A percentile compares a stretch with the other conserved stretches of the same genome.
phyloP scores from a whole-genome alignment of 2,888 invertebrate species.

The Himalopsyche tibetana region DNA sequence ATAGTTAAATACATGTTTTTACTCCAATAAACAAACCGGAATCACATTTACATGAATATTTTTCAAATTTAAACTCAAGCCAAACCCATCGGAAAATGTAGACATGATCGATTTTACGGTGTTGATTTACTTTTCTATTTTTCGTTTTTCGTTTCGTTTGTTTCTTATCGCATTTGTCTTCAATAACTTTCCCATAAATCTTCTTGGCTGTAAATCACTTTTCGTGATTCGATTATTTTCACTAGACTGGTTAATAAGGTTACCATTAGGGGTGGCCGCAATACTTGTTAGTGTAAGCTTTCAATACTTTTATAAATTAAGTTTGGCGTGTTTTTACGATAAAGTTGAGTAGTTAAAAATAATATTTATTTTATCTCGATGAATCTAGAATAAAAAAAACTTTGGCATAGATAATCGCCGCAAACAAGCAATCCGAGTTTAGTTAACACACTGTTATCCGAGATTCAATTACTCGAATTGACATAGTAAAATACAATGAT shows the following conservation, averaged over 20 bases:
- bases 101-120: not conserved
- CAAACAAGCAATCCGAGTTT: too few species aligned
- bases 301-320: not conserved
- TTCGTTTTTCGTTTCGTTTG: not conserved
- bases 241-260: not conserved
- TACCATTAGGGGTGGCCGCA: not conserved
- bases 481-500: too few species aligned
- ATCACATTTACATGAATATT: not conserved
- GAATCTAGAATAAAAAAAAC: too few species aligned
- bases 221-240: constrained; percentile 34
- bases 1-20: too few species aligned
- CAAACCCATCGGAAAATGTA: not conserved
- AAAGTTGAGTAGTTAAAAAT: too few species aligned
- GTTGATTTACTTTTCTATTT: not conserved
- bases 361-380: too few species aligned
- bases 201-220: constrained; percentile 20
- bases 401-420: too few species aligned
- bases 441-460: rapidly evolving
- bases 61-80: not conserved
- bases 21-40: too few species aligned
- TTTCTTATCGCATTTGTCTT: constrained; percentile 30
- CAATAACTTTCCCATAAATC: constrained; percentile 18
- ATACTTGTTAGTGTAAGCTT: not conserved
- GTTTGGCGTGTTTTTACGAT: too few species aligned
- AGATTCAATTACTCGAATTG: too few species aligned